Evolutionary conservation across 2,888 invertebrate genomes (phyloP), one percentile per base, ranked within the genome.

Genomic region (Philopedon plagiatum): DNA sequence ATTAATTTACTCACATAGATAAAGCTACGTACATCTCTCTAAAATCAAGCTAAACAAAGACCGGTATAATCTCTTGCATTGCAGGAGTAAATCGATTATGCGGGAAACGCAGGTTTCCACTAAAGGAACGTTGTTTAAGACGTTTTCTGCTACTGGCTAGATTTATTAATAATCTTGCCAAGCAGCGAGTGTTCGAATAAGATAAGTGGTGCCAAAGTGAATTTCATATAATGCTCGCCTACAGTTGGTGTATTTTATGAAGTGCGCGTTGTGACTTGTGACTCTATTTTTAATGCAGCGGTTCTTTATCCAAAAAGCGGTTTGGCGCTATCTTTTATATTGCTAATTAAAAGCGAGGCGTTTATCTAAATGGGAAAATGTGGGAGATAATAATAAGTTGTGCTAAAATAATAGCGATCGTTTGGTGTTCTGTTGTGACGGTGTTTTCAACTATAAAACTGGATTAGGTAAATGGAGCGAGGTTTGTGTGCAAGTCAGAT

Each of bases 191-290:
- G 62, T 62, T 62, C 34, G 62, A 46, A 46, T 26, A 29, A 62
- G 62, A 62, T 62, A 62, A 62, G 62, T 62, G 46, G 62, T 49
- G 44, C 29, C 46, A 46, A 60, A 60, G 46, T 44, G 29, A 46
- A 62, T 54, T 54, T 54, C 18, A 29, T n/a, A n/a, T 54, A 29
- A 54, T 9, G 18, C 29, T 54, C 29, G 29, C 8, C n/a, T 18
- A n/a, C 8, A 54, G 18, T 29, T 54, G 13, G 26, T 54, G 51
- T 54, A 18, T 18, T 54, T 54, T 54, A 54, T 54, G 15, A 46
- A 18, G 60, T 58, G 37, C 39, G 56, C 39, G 21, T 11, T 21
- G 60, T 44, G 41, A 39, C n/a, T n/a, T n/a, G 60, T 60, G 60
- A 60, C 60, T 39, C 44, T 26, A 60, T 60, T 60, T 41, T 60